Base-by-base conservation (phyloP, 2,888 invertebrate species). In the Miltochrista miniata region DNA sequence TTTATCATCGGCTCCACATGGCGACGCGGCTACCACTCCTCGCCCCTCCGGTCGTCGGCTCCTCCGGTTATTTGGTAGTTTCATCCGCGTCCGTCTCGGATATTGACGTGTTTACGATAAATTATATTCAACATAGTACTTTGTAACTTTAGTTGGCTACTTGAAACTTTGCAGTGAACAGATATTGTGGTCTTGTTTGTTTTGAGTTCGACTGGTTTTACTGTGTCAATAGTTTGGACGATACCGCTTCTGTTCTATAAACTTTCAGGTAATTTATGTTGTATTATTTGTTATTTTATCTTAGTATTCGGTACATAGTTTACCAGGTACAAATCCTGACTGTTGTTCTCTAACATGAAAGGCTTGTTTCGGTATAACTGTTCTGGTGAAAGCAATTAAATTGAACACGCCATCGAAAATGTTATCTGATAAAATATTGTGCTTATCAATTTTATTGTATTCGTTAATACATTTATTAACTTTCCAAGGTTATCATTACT, bases 61-160 rank as follows among this genome's bases (percentile, higher is more conserved):
- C 48, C 74, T 63, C 64, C 70, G 80, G 79, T 79, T 77, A 74
- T 81, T 82, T 68, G 72, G 74, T 79, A 87, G 90, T 89, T 68
- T 65, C 81, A 79, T 79, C 76, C 83, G 84, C 74, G 81, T 74
- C 74, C 66, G 79, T 73, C 72, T 70, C 70, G 73, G 64, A 69
- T 72, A 69, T 72, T 69, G 83, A 85, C 87, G 88, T 76, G 79
- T 76, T 60, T 63, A 63, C 65, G 56, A 60, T 63, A 59, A 51
- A 62, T 45, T 58, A 35, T 52, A 48, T 56, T 53, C 18, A 24
- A 24, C 18, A 24, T 24, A 24, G 18, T 24, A 24, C 18, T 42
- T 56, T 52, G 41, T 45, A 54, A 60, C 51, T 67, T 64, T 45
- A 56, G 56, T 64, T 43, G 14, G 51, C 56, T 59, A 61, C 48